Evolutionary conservation across 2,888 invertebrate genomes (phyloP), one percentile per base, ranked within the genome.

Genomic region (Cryptus viduatorius): DNA sequence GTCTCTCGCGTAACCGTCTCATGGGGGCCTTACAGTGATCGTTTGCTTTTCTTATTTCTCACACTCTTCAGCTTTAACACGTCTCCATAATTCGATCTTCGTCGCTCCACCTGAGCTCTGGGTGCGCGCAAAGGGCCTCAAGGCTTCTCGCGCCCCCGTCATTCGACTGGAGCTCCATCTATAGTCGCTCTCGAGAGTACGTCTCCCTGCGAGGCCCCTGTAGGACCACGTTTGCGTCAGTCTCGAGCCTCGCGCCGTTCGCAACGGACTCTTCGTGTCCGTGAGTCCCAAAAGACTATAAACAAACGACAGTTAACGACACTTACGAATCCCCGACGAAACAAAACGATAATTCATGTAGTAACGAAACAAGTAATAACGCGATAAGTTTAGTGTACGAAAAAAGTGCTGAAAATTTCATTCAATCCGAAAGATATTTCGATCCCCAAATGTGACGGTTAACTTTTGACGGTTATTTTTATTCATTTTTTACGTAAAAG

Each of bases 211-310:
- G 65, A 69, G 83, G 56, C 44, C 53, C 67, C 53, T 68, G 65
- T 67, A 50, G 77, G 73, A 79, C 72, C 82, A 69, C 80, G 79
- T 79, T 73, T 69, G 83, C 82, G 79, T 76, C 90, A 93, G 93
- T 93, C 91, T 91, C 90, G 92, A 91, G 90, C 87, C 89, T 91
- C 90, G 92, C 91, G 93, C 92, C 90, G 90, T 88, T 86, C 89
- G 89, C 86, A 85, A 84, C 88, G 89, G 89, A 88, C 83, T 85
- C 84, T 44, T 67, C 79, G 69, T 24, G 73, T 78, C 50, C 77
- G 80, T 76, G 83, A 79, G 83, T 81, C 67, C 72, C 77, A 61
- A 50, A 61, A 65, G 42, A 61, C 50, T 59, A 61, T n/a, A 75
- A 42, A 42, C 67, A 48, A 56, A 73, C 83, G 72, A 61, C 59